Conservation (phyloP, 2,113 vertebrate genomes). For the Pseudorectes ferrugineus region DNA sequence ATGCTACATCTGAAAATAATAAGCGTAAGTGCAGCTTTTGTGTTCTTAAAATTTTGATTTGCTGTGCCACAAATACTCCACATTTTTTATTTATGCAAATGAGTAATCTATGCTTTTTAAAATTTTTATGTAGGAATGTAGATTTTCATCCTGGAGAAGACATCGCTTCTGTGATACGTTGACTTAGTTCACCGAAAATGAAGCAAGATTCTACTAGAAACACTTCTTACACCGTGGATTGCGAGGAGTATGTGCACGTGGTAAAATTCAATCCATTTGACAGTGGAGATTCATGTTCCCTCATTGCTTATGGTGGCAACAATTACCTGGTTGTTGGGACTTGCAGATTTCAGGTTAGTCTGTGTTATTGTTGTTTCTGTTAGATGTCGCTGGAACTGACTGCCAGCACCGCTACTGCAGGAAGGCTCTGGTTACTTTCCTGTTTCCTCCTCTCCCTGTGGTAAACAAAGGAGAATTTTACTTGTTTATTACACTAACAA, state of each 20-base stretch:
- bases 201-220: slow-evolving; percentile 82
- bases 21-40: not conserved
- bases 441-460: not conserved
- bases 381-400: not conserved
- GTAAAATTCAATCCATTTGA: slow-evolving; percentile 94
- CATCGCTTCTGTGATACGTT: not conserved
- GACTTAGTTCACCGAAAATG: slow-evolving; percentile 67
- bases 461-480: not conserved
- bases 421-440: not conserved
- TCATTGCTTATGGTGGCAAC: slow-evolving; percentile 91
- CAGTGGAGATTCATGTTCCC: slow-evolving; percentile 78
- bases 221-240: slow-evolving; percentile 85
- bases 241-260: slow-evolving; percentile 90
- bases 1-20: not conserved
- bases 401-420: not conserved
- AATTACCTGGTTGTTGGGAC: slow-evolving; percentile 87
- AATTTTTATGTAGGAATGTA: not conserved
- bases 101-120: not conserved
- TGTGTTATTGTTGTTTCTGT: not conserved
- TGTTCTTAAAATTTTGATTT: not conserved
- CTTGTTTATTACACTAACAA: not conserved
- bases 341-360: slow-evolving; percentile 89
- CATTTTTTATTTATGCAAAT: not conserved
- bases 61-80: not conserved
- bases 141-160: not conserved